Conservation (phyloP, 2,888 invertebrate genomes). For the Hydrotaea cyrtoneurina region DNA sequence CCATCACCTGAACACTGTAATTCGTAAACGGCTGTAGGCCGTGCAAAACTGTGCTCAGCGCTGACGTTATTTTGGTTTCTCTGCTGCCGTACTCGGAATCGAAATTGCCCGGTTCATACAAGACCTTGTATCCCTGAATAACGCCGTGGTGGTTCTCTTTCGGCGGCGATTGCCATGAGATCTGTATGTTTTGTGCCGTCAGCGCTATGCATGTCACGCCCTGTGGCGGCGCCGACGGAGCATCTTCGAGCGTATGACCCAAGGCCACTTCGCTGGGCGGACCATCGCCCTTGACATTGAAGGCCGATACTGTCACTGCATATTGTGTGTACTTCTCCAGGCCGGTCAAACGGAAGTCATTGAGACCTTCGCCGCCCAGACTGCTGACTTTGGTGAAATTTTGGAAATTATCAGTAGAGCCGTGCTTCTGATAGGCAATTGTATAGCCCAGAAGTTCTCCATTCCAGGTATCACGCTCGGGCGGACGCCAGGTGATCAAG, state of each 20-base stretch:
- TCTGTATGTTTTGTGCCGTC: conserved; percentile 87
- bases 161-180: conserved; percentile 87
- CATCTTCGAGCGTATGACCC: conserved; percentile 81
- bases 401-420: conserved; percentile 76
- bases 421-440: conserved; percentile 82
- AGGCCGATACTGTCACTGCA: conserved; percentile 89
- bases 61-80: conserved; percentile 83
- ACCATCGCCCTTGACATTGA: conserved; percentile 90
- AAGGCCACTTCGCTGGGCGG: conserved; percentile 86
- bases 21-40: conserved; percentile 84
- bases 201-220: conserved; percentile 85
- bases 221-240: conserved; percentile 86
- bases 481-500: conserved; percentile 88
- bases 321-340: conserved; percentile 90
- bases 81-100: conserved; percentile 78
- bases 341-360: conserved; percentile 84
- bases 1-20: conserved; percentile 85
- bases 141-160: conserved; percentile 85
- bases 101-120: conserved; percentile 83
- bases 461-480: conserved; percentile 87
- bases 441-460: conserved; percentile 89
- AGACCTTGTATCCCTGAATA: conserved; percentile 89
- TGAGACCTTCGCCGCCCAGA: conserved; percentile 82
- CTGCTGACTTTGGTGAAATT: conserved; percentile 80
- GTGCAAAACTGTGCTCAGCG: conserved; percentile 82